Percentiles rank a stretch among this genome's conserved stretches.
Evolutionary conservation across 2,888 invertebrate genomes (phyloP).

Genomic region (Erynnis tages): DNA sequence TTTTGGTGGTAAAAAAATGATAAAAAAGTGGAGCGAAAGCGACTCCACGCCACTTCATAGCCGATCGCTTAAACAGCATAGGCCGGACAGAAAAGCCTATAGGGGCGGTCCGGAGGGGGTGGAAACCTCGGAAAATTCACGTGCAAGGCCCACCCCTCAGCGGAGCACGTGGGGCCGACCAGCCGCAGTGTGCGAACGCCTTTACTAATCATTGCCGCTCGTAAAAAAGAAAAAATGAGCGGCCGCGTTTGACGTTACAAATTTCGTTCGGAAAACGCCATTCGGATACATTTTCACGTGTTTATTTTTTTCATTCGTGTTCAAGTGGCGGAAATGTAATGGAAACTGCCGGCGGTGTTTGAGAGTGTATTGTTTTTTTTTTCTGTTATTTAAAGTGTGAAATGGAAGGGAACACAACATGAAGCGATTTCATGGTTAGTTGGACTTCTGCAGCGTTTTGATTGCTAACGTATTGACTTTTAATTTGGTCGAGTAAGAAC

Average conservation of each 20-base stretch:
- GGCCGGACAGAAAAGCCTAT: conserved; percentile 82
- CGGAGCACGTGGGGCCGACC: conserved; percentile 76
- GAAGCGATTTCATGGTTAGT: conserved; percentile 78
- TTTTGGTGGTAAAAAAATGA: conserved; percentile 5
- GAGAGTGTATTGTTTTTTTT: conserved; percentile 58
- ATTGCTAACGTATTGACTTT: conserved; percentile 24
- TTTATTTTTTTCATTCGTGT: conserved; percentile 41
- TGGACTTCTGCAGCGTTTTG: conserved; percentile 42
- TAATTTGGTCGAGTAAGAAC: conserved; percentile 22
- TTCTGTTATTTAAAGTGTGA: conserved; percentile 49
- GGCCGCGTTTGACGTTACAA: conserved; percentile 57
- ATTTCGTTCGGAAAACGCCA: conserved; percentile 50
- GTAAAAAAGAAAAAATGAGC: conserved; percentile 59
- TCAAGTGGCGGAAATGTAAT: conserved; percentile 61
- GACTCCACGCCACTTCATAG: conserved; percentile 58
- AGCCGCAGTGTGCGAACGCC: conserved; percentile 72
- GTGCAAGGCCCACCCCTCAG: conserved; percentile 73
- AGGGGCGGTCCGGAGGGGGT: conserved; percentile 81
- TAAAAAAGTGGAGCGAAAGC: conserved; percentile 31
- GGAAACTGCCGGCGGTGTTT: conserved; percentile 58
- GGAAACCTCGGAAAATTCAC: conserved; percentile 81
- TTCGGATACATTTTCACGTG: conserved; percentile 29
- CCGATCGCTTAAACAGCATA: conserved; percentile 80
- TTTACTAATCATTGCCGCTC: conserved; percentile 73
- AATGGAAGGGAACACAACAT: conserved; percentile 69